phyloP scores from a whole-genome alignment of 2,888 invertebrate genomes.

The Hirtodrosophila histrioides region DNA sequence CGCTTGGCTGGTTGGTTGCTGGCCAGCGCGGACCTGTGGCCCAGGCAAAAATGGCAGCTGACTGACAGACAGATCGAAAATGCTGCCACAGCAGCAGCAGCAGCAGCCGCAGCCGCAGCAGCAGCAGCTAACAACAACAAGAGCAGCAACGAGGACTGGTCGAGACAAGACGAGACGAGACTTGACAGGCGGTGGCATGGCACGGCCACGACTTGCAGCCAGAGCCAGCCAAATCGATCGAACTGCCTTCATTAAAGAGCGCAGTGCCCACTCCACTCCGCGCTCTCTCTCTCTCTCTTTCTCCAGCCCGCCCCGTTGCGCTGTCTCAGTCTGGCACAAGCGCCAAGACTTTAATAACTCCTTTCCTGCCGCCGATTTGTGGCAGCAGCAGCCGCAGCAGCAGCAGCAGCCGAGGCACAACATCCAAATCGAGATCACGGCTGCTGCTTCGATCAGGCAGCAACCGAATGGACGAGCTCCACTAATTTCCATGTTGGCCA shows the following conservation, averaged over 20 bases:
- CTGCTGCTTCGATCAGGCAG: conserved; percentile 48
- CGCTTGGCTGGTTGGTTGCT: conserved; percentile 53
- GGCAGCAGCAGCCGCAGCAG: conserved; percentile 25
- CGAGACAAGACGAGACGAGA: conserved; percentile 36
- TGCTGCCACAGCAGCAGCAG: conserved; percentile 54
- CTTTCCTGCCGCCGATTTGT: conserved; percentile 75
- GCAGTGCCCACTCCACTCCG: conserved; percentile 33
- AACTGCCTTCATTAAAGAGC: conserved; percentile 76
- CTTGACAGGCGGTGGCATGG: conserved; percentile 70
- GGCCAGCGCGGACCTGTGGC: conserved; percentile 32
- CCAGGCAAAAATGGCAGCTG: conserved; percentile 76
- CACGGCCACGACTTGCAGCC: conserved; percentile 72
- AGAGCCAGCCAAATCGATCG: conserved; percentile 73
- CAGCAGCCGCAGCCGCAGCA: conserved; percentile 47
- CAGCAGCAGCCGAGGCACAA: conserved; percentile 17
- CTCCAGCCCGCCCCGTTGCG: neutral
- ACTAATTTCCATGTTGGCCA: conserved; percentile 80
- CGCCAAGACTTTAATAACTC: conserved; percentile 73
- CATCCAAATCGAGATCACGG: conserved; percentile 49
- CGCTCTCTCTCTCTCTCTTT: neutral
- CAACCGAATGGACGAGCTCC: conserved; percentile 65
- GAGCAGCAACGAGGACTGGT: conserved; percentile 41
- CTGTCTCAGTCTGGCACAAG: conserved; percentile 49
- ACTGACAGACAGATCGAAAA: conserved; percentile 80
- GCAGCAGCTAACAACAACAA: conserved; percentile 39